Evolutionary conservation across 2,888 invertebrate species (phyloP).

Genomic region (Pammene fasciana): DNA sequence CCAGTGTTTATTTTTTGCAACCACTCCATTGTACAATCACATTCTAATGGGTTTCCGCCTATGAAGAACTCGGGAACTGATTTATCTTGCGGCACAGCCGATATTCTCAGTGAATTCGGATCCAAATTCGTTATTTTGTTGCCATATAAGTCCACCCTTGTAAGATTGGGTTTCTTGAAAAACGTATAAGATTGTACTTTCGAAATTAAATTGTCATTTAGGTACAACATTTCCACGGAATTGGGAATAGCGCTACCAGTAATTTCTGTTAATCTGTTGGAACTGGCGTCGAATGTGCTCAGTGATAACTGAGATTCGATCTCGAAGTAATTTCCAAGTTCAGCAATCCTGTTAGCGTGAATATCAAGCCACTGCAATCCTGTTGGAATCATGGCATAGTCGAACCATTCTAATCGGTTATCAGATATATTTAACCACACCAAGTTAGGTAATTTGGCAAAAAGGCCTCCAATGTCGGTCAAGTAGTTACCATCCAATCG

Average conservation of each 20-base stretch:
- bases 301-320: slow-evolving; percentile 91
- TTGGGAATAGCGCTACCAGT: slow-evolving; percentile 92
- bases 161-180: slow-evolving; percentile 93
- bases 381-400: slow-evolving; percentile 93
- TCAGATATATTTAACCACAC: slow-evolving; percentile 94
- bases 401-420: slow-evolving; percentile 92
- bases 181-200: slow-evolving; percentile 94
- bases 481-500: slow-evolving; percentile 92
- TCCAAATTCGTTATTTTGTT: slow-evolving; percentile 90
- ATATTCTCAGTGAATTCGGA: slow-evolving; percentile 89
- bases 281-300: slow-evolving; percentile 91
- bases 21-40: slow-evolving; percentile 97
- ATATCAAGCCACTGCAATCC: slow-evolving; percentile 93
- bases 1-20: slow-evolving; percentile 90
- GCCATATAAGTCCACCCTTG: slow-evolving; percentile 90
- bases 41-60: slow-evolving; percentile 93
- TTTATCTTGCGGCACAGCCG: slow-evolving; percentile 88
- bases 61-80: slow-evolving; percentile 92
- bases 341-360: slow-evolving; percentile 91
- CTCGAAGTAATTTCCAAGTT: slow-evolving; percentile 93
- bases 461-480: slow-evolving; percentile 90
- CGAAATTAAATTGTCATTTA: slow-evolving; percentile 91
- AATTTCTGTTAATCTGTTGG: slow-evolving; percentile 91
- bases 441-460: slow-evolving; percentile 90
- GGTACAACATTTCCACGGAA: slow-evolving; percentile 89